Conservation (phyloP, 1,140 invertebrate species). For the Delia radicum region DNA sequence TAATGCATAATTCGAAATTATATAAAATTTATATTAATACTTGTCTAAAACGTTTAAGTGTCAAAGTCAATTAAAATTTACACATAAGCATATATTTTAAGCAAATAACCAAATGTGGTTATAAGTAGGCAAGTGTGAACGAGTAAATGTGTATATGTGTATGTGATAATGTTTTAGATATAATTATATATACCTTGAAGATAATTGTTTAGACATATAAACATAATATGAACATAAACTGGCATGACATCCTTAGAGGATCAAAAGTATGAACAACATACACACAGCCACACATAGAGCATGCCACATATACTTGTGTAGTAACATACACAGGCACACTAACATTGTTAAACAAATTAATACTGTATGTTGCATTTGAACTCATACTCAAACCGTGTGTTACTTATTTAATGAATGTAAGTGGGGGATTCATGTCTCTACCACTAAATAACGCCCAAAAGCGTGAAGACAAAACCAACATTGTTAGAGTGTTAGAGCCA, state of each 20-base stretch:
- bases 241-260: constrained; percentile 52
- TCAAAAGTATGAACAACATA: constrained; percentile 28
- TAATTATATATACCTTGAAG: constrained; percentile 53
- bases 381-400: not conserved
- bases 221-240: constrained; percentile 52
- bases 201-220: constrained; percentile 56
- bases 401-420: constrained; percentile 13
- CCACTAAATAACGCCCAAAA: constrained; percentile 14
- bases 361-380: not conserved
- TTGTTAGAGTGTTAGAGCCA: not conserved
- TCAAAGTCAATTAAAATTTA: constrained; percentile 55
- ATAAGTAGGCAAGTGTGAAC: not conserved
- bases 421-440: not conserved
- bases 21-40: too few relatives aligned
- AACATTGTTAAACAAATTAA: not conserved
- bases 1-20: too few relatives aligned
- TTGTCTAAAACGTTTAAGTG: constrained; percentile 35
- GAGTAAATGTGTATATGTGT: too few relatives aligned
- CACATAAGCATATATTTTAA: not conserved
- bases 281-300: not conserved
- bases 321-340: not conserved
- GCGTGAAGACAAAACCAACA: constrained; percentile 4
- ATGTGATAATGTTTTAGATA: too few relatives aligned
- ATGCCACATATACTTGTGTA: not conserved
- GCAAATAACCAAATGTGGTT: constrained; percentile 11